A percentile compares a stretch with the other conserved stretches of the same genome.
Evolutionary conservation across 2,888 invertebrate genomes (phyloP).

Genomic region (Alentia gelatinosa): DNA sequence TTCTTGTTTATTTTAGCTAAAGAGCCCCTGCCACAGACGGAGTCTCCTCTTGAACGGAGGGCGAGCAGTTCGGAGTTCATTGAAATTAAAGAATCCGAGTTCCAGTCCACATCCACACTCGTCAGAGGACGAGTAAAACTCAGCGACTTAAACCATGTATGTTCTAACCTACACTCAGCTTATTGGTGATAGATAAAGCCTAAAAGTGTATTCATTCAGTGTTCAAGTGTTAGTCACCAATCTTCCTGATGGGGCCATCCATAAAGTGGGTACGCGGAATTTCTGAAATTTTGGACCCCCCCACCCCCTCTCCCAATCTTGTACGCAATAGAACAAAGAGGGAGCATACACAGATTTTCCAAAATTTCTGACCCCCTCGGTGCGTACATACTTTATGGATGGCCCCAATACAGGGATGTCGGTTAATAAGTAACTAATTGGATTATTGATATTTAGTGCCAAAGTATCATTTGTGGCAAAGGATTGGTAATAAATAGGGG

Average conservation of each 20-base stretch:
- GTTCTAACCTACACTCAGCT: constrained; percentile 36
- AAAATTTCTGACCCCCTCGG: no score
- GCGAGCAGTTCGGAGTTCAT: constrained; percentile 66
- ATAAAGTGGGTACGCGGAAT: neutral
- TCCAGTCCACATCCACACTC: constrained; percentile 70
- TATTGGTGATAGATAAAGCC: neutral
- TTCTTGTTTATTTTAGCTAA: neutral
- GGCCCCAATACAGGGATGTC: no score
- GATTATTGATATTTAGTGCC: no score
- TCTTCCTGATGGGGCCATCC: neutral
- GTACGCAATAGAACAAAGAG: no score
- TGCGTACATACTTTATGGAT: no score
- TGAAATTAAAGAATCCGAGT: constrained; percentile 70
- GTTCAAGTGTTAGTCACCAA: no score
- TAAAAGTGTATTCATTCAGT: neutral
- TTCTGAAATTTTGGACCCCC: neutral
- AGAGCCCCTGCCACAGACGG: neutral
- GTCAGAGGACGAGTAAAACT: constrained; percentile 71
- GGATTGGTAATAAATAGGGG: no score
- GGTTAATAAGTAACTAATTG: no score
- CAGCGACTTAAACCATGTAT: constrained; percentile 72
- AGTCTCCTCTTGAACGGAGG: constrained; percentile 56
- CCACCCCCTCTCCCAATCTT: neutral
- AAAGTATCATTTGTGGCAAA: no score
- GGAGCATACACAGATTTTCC: no score